Conservation (phyloP, 1,140 invertebrate genomes). For the Arctopsyche grandis region DNA sequence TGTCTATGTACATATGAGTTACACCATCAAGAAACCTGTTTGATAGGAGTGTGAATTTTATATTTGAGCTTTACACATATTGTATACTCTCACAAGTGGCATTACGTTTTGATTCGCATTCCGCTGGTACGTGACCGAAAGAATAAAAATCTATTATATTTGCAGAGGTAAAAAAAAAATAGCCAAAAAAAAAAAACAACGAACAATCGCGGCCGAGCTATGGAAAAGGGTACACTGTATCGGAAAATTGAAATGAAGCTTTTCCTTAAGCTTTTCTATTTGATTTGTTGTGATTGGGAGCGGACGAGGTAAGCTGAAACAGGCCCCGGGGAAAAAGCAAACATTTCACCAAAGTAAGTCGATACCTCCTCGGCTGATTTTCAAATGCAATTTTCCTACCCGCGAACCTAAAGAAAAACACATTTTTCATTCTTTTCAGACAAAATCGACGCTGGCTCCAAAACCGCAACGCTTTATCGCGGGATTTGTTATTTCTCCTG, state of each 20-base stretch:
- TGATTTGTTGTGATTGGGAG: constrained; percentile 45
- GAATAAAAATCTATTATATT: no score
- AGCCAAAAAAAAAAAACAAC: no score
- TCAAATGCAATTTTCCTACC: constrained; percentile 24
- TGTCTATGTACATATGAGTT: no score
- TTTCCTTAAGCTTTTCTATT: constrained; percentile 43
- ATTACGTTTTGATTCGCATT: no score
- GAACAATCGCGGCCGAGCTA: no score
- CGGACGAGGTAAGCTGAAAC: constrained; percentile 21
- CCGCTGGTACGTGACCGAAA: no score
- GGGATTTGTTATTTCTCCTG: constrained; percentile 12
- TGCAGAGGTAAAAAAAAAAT: no score
- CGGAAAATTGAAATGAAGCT: constrained; percentile 45
- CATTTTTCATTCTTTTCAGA: constrained; percentile 31
- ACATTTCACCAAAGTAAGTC: constrained; percentile 21
- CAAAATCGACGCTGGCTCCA: constrained; percentile 13
- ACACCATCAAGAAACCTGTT: no score
- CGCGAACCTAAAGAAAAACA: constrained; percentile 7
- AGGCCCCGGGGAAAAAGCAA: constrained; percentile 29
- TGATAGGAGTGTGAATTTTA: no score
- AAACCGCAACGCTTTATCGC: constrained; percentile 10
- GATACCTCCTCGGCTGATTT: constrained; percentile 18
- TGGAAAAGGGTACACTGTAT: constrained; percentile 1
- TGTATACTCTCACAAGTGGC: no score
- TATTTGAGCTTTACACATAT: no score